These are phyloP conservation scores for Simalia tracyae DNA, from an alignment of 2,797 vertebrate genomes.

Conservation along the genomic window DNA sequence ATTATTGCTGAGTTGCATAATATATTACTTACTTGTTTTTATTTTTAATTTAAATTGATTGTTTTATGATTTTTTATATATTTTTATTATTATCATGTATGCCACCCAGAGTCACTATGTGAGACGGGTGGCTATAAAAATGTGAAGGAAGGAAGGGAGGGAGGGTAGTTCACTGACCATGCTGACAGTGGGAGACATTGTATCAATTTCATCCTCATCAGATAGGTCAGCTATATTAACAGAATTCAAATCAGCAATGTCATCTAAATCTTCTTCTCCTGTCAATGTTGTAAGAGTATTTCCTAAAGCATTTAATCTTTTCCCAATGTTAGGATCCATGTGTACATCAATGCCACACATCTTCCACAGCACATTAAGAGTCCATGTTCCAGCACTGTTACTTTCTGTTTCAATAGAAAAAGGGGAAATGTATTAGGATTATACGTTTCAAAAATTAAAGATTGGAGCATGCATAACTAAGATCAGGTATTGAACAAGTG, in stretches of 20 bases:
- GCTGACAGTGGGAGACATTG: slow-evolving; percentile 89
- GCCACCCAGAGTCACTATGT: too few species aligned
- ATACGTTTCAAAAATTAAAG: background rate
- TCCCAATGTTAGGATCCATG: slow-evolving; percentile 99
- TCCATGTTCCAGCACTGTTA: slow-evolving; percentile 98
- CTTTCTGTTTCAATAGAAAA: slow-evolving; percentile 80
- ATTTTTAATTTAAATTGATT: background rate
- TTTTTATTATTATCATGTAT: too few species aligned
- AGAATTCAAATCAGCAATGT: slow-evolving; percentile 92
- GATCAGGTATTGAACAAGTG: background rate
- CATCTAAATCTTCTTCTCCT: slow-evolving; percentile 93
- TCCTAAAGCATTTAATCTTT: slow-evolving; percentile 93
- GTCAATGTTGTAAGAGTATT: slow-evolving; percentile 95
- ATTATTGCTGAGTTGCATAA: background rate
- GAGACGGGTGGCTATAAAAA: too few species aligned
- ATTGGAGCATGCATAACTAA: background rate
- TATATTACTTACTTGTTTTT: background rate
- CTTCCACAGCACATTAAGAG: slow-evolving; percentile 96
- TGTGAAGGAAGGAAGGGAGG: too few species aligned
- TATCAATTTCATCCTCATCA: slow-evolving; percentile 92
- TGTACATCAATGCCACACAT: slow-evolving; percentile 99
- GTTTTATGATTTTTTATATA: too few species aligned
- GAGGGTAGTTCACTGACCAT: slow-evolving; percentile 76
- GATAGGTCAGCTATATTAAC: slow-evolving; percentile 91
- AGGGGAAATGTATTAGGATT: background rate